Evolutionary conservation across 1,140 invertebrate species (phyloP).

Genomic region (Carcinoscorpius rotundicauda): DNA sequence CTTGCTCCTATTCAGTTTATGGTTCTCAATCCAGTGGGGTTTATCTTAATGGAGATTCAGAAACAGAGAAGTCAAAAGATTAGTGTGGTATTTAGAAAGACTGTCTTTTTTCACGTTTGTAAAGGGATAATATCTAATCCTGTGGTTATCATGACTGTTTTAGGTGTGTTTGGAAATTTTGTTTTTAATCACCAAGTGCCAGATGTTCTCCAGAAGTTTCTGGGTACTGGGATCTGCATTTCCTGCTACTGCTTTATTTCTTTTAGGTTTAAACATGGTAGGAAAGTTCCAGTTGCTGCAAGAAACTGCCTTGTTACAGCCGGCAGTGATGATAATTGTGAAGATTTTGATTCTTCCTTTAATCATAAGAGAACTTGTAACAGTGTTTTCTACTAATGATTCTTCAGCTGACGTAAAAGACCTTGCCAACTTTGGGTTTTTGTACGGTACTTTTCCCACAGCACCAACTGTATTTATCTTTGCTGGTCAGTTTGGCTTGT

Average conservation of each 20-base stretch:
- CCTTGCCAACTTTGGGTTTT: slow-evolving; percentile 81
- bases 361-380: slow-evolving; percentile 71
- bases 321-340: slow-evolving; percentile 71
- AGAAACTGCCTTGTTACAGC: slow-evolving; percentile 61
- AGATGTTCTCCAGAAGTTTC: slow-evolving; percentile 52
- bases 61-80: slow-evolving; percentile 38
- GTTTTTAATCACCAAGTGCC: slow-evolving; percentile 65
- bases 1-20: slow-evolving; percentile 86
- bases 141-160: slow-evolving; percentile 80
- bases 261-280: slow-evolving; percentile 84
- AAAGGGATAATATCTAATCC: slow-evolving; percentile 76
- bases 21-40: slow-evolving; percentile 84
- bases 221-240: slow-evolving; percentile 75
- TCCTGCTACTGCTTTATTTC: slow-evolving; percentile 76
- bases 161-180: slow-evolving; percentile 77
- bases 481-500: slow-evolving; percentile 71
- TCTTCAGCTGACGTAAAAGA: slow-evolving; percentile 59
- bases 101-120: slow-evolving; percentile 22
- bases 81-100: neutral
- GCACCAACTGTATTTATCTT: slow-evolving; percentile 92
- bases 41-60: slow-evolving; percentile 77
- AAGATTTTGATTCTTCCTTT: slow-evolving; percentile 82
- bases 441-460: slow-evolving; percentile 91
- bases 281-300: slow-evolving; percentile 65
- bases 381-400: slow-evolving; percentile 50